Evolutionary conservation across 2,888 invertebrate genomes (phyloP).

Genomic region (Rhyacophila evoluta): DNA sequence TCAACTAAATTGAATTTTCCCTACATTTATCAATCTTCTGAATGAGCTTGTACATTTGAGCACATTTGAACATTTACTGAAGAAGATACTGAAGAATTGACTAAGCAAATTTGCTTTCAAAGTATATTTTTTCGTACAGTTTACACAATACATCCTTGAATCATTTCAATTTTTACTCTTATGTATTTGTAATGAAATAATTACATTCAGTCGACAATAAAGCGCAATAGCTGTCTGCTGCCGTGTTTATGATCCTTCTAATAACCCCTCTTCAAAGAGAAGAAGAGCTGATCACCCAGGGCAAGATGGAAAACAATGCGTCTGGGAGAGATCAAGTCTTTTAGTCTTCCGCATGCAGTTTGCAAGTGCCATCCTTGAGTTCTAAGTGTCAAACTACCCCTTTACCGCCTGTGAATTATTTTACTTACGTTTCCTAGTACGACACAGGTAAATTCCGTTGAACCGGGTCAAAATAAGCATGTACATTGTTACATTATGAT

Average conservation of each 20-base stretch:
- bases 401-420: neutral
- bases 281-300: neutral
- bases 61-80: no score
- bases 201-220: neutral
- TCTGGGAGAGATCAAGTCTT: neutral
- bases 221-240: neutral
- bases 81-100: no score
- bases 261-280: neutral
- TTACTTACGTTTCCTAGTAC: no score
- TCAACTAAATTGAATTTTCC: no score
- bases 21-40: no score
- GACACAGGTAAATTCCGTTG: no score
- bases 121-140: no score
- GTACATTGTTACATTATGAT: no score
- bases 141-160: no score
- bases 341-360: neutral
- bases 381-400: constrained; percentile 1
- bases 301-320: constrained; percentile 15
- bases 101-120: no score
- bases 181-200: neutral
- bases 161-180: neutral
- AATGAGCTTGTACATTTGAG: no score
- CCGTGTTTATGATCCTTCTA: neutral
- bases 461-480: no score
- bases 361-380: neutral